Evolutionary conservation across 2,113 vertebrate species (phyloP).

Genomic region (Ammospiza caudacuta): DNA sequence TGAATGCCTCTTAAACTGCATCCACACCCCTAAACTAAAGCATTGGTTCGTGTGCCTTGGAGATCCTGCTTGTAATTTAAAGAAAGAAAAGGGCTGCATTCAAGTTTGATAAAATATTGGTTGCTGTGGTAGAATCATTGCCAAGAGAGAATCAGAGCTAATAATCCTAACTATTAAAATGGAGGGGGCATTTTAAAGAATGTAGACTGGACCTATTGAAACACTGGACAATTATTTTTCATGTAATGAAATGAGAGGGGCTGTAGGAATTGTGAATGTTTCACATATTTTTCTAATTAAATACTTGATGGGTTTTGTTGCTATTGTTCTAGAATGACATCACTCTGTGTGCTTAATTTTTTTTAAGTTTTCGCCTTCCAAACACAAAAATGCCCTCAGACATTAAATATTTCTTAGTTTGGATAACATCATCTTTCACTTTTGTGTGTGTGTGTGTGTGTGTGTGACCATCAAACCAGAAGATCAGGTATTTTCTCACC

Average conservation of each 20-base stretch:
- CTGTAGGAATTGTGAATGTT: background rate
- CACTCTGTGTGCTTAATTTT: background rate
- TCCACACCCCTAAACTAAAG: background rate
- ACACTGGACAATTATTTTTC: background rate
- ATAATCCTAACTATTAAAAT: background rate
- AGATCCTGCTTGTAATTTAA: background rate
- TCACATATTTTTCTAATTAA: background rate
- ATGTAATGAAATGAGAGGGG: background rate
- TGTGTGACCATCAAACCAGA: background rate
- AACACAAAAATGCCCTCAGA: background rate
- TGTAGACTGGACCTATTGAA: background rate
- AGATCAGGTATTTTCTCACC: background rate
- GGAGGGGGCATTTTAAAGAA: background rate
- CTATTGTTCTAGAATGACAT: background rate
- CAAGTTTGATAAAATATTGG: background rate
- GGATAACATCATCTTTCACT: background rate
- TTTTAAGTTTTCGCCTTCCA: background rate
- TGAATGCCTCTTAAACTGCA: slow-evolving; percentile 3
- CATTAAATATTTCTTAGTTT: background rate
- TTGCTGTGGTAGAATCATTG: background rate
- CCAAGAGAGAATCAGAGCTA: background rate
- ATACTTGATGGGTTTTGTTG: background rate
- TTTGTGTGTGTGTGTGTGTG: background rate
- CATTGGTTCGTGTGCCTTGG: background rate
- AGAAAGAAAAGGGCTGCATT: background rate